Conservation (phyloP, 1,140 invertebrate genomes). For the Heliconius eleuchia region DNA sequence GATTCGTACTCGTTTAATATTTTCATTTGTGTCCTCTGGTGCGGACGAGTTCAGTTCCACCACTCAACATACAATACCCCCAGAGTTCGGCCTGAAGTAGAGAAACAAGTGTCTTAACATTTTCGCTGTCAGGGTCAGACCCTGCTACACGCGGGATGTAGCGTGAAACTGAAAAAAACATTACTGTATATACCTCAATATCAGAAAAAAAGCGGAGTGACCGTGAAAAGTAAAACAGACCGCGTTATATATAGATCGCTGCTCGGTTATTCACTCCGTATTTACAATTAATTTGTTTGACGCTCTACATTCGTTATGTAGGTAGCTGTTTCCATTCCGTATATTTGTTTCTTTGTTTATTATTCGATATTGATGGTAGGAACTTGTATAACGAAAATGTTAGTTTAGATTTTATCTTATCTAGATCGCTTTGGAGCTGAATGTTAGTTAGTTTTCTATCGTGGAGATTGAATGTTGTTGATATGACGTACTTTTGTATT, state of each 20-base stretch:
- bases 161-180: too few relatives aligned
- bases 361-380: not conserved
- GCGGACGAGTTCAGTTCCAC: too few relatives aligned
- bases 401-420: not conserved
- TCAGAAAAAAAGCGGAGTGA: slow-evolving; percentile 16
- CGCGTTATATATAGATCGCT: slow-evolving; percentile 33
- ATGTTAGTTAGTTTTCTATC: not conserved
- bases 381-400: not conserved
- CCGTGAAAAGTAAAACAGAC: slow-evolving; percentile 32
- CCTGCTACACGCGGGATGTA: too few relatives aligned
- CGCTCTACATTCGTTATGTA: not conserved
- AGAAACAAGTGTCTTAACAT: too few relatives aligned
- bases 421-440: not conserved
- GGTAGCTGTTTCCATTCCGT: not conserved
- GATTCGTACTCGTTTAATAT: too few relatives aligned
- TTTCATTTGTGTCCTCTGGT: too few relatives aligned
- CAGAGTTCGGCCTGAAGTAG: too few relatives aligned
- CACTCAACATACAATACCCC: too few relatives aligned
- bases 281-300: slow-evolving; percentile 30
- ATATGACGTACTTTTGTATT: not conserved
- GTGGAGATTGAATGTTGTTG: not conserved
- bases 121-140: too few relatives aligned
- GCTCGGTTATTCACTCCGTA: slow-evolving; percentile 37
- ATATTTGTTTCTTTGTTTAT: not conserved
- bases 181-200: not conserved